Conservation (phyloP, 1,140 invertebrate genomes). For the Dendroctonus ponderosae region DNA sequence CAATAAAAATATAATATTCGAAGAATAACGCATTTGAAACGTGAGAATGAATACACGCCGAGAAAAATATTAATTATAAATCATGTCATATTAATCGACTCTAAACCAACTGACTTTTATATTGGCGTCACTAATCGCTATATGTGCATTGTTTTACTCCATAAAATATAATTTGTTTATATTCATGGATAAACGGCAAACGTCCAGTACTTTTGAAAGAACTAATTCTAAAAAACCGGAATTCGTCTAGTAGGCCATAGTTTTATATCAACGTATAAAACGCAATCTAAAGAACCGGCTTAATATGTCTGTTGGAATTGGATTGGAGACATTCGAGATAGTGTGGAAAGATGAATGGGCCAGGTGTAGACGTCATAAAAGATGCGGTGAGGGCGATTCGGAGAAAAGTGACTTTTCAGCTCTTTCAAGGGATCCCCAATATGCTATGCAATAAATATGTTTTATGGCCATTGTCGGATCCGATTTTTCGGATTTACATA, state of each 20-base stretch:
- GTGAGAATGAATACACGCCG: no score
- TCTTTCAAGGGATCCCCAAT: slow-evolving; percentile 22
- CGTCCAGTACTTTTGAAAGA: background rate
- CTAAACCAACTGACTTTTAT: no score
- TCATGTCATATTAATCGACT: no score
- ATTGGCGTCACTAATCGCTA: no score
- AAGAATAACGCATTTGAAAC: no score
- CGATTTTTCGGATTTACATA: slow-evolving; percentile 21
- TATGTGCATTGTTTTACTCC: no score
- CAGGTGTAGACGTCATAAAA: slow-evolving; percentile 42
- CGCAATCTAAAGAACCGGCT: slow-evolving; percentile 48
- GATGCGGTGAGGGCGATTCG: slow-evolving; percentile 24
- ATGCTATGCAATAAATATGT: slow-evolving; percentile 31
- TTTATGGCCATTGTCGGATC: slow-evolving; percentile 28
- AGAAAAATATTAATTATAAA: no score
- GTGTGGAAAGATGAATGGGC: slow-evolving; percentile 39
- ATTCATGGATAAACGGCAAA: no score
- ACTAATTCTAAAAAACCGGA: background rate
- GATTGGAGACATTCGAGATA: slow-evolving; percentile 44
- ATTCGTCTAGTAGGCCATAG: slow-evolving; percentile 15
- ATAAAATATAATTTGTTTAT: no score
- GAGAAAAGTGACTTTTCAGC: slow-evolving; percentile 36
- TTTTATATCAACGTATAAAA: slow-evolving; percentile 43
- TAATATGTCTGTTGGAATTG: slow-evolving; percentile 46
- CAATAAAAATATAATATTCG: no score